Percentiles rank a stretch among this genome's conserved stretches.
These are phyloP conservation scores for Petrocephalus sullivani DNA, from an alignment of 2,797 vertebrate genomes.

Conservation along the genomic window DNA sequence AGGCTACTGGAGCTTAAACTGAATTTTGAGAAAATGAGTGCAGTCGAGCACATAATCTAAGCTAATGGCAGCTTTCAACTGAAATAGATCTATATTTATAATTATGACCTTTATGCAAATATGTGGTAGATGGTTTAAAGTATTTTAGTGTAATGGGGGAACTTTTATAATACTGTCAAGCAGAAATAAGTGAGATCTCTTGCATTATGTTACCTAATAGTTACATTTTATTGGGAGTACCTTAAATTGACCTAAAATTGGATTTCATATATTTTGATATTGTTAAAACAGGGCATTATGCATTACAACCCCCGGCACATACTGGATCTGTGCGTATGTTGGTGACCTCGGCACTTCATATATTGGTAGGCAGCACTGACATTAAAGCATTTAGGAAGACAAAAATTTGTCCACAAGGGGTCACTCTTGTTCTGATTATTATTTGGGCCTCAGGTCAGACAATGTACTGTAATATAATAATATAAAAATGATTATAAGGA, in stretches of 20 bases:
- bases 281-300: background rate
- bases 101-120: background rate
- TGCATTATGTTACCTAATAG: background rate
- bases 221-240: background rate
- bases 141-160: background rate
- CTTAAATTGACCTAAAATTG: background rate
- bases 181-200: background rate
- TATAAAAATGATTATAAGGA: conserved; percentile 3
- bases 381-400: background rate
- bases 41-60: background rate
- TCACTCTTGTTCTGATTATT: conserved; percentile 14
- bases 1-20: background rate
- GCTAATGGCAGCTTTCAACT: background rate
- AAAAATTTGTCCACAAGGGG: conserved; percentile 16
- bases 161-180: background rate
- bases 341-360: background rate
- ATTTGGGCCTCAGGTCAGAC: conserved; percentile 8
- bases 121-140: background rate
- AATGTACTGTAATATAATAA: background rate
- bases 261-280: background rate
- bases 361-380: background rate
- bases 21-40: background rate
- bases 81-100: background rate
- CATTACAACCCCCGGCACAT: background rate
- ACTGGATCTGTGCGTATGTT: background rate